Conservation (phyloP, 1,140 invertebrate species). For the Drosophila sechellia region DNA sequence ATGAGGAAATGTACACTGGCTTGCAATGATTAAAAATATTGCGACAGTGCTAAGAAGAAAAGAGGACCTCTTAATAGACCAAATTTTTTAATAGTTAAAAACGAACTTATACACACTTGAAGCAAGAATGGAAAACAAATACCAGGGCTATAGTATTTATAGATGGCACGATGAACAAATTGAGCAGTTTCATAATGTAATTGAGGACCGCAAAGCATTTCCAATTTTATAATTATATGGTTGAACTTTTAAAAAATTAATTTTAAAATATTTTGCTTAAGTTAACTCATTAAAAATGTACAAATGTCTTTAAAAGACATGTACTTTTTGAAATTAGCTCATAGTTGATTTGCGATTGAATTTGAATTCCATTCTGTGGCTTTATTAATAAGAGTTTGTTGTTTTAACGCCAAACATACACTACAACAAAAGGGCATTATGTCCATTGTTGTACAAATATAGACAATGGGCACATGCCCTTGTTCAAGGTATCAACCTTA, state of each 20-base stretch:
- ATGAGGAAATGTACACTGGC: background rate
- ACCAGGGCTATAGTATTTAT: background rate
- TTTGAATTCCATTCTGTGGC: background rate
- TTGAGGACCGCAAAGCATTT: background rate
- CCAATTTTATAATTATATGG: background rate
- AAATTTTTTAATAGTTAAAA: background rate
- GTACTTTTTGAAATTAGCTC: no score
- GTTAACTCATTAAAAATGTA: no score
- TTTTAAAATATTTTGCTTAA: no score
- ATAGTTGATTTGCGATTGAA: slow-evolving; percentile 3
- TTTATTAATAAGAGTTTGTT: background rate
- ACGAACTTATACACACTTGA: background rate
- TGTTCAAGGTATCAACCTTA: slow-evolving; percentile 38
- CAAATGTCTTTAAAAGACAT: no score
- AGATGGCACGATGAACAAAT: no score
- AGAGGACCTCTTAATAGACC: background rate
- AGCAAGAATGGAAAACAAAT: background rate
- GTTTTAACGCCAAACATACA: slow-evolving; percentile 1
- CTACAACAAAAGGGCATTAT: background rate
- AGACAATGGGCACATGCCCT: slow-evolving; percentile 32
- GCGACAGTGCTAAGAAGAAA: background rate
- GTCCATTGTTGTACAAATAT: slow-evolving; percentile 1
- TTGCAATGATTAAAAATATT: background rate
- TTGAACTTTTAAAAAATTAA: background rate
- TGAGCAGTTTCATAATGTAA: background rate